Percentiles rank a stretch among this genome's conserved stretches.
These are phyloP conservation scores for Macrochelys suwanniensis DNA, from an alignment of 2,797 vertebrate species.

Conservation along the genomic window DNA sequence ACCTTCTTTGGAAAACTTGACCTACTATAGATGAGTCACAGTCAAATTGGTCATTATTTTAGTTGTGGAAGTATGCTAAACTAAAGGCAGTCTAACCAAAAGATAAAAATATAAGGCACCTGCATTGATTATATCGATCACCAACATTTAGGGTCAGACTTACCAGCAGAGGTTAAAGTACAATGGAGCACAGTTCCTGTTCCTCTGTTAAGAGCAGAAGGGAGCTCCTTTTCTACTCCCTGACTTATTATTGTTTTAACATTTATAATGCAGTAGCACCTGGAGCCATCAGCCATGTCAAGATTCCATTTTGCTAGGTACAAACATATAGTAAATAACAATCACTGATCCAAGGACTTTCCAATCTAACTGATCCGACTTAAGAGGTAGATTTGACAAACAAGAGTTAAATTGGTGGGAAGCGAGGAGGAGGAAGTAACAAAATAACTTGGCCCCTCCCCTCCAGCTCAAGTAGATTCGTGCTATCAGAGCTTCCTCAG, in stretches of 20 bases:
- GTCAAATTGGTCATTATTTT: neutral
- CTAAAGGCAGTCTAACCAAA: neutral
- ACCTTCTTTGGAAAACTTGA: neutral
- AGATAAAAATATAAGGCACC: neutral
- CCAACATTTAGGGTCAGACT: conserved; percentile 1
- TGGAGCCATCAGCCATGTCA: neutral
- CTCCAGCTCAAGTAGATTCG: neutral
- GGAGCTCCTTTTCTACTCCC: neutral
- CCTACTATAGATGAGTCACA: conserved; percentile 7
- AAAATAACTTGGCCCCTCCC: neutral
- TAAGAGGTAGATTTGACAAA: conserved; percentile 4
- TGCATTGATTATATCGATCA: neutral
- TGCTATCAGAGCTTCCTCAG: neutral
- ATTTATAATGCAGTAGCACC: neutral
- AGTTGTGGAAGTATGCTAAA: neutral
- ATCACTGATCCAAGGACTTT: neutral
- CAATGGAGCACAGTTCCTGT: conserved; percentile 21
- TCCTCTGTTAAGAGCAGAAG: conserved; percentile 17
- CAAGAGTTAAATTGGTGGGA: neutral
- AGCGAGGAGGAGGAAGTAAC: neutral
- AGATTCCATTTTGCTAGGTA: neutral
- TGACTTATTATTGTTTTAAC: neutral
- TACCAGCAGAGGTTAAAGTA: conserved; percentile 27
- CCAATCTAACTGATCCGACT: neutral
- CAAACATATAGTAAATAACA: neutral